phyloP scores from a whole-genome alignment of 1,140 invertebrate species.

The Heliconius hermathena region DNA sequence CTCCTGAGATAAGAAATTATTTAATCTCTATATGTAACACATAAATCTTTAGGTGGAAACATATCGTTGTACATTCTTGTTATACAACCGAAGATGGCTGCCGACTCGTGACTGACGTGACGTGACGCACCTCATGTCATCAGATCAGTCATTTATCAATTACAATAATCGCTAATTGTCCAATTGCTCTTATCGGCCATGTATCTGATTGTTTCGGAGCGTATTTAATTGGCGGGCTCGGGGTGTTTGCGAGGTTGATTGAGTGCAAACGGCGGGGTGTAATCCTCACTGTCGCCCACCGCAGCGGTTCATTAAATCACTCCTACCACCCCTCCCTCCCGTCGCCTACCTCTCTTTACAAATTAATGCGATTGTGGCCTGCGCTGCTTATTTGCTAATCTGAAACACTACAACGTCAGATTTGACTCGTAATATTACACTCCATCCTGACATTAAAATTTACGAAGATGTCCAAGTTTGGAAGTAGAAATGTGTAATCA shows the following conservation, averaged over 20 bases:
- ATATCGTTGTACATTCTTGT: background rate
- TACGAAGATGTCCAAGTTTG: background rate
- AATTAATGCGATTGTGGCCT: slow-evolving; percentile 76
- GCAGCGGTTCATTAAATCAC: slow-evolving; percentile 79
- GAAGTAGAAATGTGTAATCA: too few relatives aligned
- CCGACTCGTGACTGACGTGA: slow-evolving; percentile 3
- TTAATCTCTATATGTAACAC: background rate
- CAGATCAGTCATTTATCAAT: slow-evolving; percentile 26
- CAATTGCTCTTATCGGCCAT: slow-evolving; percentile 71
- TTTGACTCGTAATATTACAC: slow-evolving; percentile 8
- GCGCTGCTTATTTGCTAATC: slow-evolving; percentile 54
- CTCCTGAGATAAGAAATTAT: background rate
- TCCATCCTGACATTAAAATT: background rate
- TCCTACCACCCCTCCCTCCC: slow-evolving; percentile 42
- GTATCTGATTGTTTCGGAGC: slow-evolving; percentile 75
- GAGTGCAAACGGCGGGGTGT: slow-evolving; percentile 78
- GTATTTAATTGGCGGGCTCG: slow-evolving; percentile 79
- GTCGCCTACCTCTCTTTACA: slow-evolving; percentile 63
- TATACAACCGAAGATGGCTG: background rate
- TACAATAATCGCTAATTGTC: slow-evolving; percentile 63
- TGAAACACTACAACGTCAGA: slow-evolving; percentile 27
- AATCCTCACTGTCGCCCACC: slow-evolving; percentile 74
- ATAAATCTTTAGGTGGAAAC: background rate
- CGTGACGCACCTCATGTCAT: background rate
- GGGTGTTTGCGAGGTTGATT: slow-evolving; percentile 79